Evolutionary conservation across 1,140 invertebrate genomes (phyloP).

Genomic region (Venturia canescens): DNA sequence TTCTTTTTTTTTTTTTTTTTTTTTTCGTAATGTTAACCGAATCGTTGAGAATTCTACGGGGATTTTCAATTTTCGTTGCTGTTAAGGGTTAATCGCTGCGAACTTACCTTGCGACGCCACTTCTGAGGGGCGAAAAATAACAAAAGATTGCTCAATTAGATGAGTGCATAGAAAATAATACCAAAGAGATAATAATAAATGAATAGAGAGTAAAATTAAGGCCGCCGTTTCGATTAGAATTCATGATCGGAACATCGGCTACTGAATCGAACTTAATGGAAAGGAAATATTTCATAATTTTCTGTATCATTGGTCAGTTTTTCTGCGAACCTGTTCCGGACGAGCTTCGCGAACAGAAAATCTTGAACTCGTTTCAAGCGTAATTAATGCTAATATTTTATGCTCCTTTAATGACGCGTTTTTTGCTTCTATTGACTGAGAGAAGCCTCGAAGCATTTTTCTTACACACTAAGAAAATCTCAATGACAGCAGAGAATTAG

Average conservation of each 20-base stretch:
- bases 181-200: constrained; percentile 10
- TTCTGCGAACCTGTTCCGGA: not conserved
- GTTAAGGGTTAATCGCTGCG: constrained; percentile 40
- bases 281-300: not conserved
- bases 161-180: constrained; percentile 42
- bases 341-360: not conserved
- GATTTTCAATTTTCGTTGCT: constrained; percentile 15
- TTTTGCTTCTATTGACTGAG: not conserved
- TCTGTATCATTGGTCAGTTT: not conserved
- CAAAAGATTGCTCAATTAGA: constrained; percentile 52
- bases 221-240: constrained; percentile 1
- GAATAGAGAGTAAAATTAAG: not conserved
- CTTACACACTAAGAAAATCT: not conserved
- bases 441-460: constrained; percentile 4
- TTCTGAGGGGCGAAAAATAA: constrained; percentile 71
- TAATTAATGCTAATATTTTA: not conserved
- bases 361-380: not conserved
- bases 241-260: not conserved
- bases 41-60: constrained; percentile 1
- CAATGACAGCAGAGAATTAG: not conserved
- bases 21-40: not conserved
- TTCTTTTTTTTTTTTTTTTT: not conserved
- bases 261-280: not conserved
- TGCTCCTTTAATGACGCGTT: not conserved
- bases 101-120: constrained; percentile 74